phyloP scores from a whole-genome alignment of 2,888 invertebrate genomes.

The Yponomeuta evonymella region DNA sequence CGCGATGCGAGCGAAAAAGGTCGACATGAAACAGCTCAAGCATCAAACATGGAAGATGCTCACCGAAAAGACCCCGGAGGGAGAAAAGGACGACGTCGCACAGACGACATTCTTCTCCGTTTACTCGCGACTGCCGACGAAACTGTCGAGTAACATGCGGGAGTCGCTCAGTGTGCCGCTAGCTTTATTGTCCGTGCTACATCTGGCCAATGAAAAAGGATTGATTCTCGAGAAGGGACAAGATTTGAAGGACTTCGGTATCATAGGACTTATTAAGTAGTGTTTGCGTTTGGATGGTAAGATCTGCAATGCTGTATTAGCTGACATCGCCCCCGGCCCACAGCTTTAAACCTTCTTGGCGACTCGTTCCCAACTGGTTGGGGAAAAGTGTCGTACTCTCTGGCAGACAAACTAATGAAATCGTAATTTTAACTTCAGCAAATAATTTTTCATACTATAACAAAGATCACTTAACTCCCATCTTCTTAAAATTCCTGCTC shows the following conservation, averaged over 20 bases:
- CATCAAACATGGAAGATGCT: conserved; percentile 83
- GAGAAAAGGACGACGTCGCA: conserved; percentile 52
- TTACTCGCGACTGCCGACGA: conserved; percentile 74
- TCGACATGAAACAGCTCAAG: conserved; percentile 91
- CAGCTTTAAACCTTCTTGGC: no score
- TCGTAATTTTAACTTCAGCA: no score
- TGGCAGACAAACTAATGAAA: no score
- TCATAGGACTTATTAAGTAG: conserved; percentile 54
- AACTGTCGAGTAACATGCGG: conserved; percentile 77
- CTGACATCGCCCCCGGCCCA: no score
- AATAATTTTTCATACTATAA: no score
- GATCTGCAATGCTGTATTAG: no score
- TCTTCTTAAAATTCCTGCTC: no score
- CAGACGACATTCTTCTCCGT: conserved; percentile 72
- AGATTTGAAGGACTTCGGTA: conserved; percentile 71
- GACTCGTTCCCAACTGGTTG: no score
- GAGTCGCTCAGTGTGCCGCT: conserved; percentile 86
- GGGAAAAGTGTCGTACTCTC: no score
- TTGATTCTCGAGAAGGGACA: conserved; percentile 71
- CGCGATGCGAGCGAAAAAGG: conserved; percentile 88
- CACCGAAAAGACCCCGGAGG: conserved; percentile 45
- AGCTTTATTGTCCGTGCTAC: conserved; percentile 87
- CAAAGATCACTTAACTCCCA: no score
- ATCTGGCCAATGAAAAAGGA: conserved; percentile 88
- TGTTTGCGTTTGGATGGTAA: background rate